phyloP scores from a whole-genome alignment of 2,113 vertebrate genomes.

The Amphiprion ocellaris region DNA sequence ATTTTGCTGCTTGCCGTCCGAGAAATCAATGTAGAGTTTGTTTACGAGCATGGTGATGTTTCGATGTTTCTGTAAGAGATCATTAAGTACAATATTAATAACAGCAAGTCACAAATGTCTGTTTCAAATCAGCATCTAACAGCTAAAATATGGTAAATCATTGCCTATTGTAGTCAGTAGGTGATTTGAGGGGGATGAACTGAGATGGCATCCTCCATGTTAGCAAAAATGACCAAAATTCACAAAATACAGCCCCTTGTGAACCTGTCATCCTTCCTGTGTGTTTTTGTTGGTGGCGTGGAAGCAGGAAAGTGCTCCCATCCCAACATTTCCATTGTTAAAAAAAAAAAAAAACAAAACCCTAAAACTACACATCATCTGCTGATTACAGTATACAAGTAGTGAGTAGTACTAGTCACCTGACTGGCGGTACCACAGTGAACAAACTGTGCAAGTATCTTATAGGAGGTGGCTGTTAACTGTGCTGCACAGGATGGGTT shows the following conservation, averaged over 20 bases:
- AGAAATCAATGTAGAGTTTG: conserved; percentile 94
- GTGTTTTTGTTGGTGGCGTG: too few relatives aligned
- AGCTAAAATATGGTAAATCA: background rate
- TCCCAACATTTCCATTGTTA: too few relatives aligned
- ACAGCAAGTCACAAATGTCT: background rate
- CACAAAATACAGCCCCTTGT: too few relatives aligned
- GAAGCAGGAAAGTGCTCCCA: too few relatives aligned
- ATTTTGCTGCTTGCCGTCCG: conserved; percentile 83
- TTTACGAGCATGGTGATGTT: conserved; percentile 92
- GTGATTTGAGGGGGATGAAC: too few relatives aligned
- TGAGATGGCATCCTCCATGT: too few relatives aligned
- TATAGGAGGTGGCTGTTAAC: conserved; percentile 87
- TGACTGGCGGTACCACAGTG: conserved; percentile 92
- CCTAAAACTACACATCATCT: too few relatives aligned
- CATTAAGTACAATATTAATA: conserved; percentile 9
- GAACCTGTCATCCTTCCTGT: too few relatives aligned
- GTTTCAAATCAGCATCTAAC: background rate
- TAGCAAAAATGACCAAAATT: too few relatives aligned
- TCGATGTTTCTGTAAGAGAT: conserved; percentile 88
- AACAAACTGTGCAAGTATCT: conserved; percentile 94
- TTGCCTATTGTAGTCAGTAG: background rate
- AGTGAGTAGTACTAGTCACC: conserved; percentile 78
- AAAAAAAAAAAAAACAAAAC: too few relatives aligned
- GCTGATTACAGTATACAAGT: background rate
- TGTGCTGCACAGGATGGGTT: conserved; percentile 89